A percentile compares a stretch with the other conserved stretches of the same genome.
Evolutionary conservation across 2,113 vertebrate species (phyloP).

Genomic region (Sceloporus undulatus): DNA sequence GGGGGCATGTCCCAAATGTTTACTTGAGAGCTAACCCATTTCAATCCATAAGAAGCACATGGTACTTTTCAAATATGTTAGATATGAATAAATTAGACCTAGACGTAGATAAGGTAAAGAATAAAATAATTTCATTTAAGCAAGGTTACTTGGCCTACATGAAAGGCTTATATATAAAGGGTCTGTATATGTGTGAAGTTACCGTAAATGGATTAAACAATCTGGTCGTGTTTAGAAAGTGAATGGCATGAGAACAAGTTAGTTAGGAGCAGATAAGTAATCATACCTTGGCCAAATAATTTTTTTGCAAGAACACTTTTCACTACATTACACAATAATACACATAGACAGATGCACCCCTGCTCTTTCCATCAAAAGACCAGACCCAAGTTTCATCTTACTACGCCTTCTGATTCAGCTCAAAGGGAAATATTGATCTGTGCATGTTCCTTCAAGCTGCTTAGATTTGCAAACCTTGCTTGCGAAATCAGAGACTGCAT

Average conservation of each 20-base stretch:
- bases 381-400: not conserved
- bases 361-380: accelerated
- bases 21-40: not conserved
- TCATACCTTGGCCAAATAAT: accelerated
- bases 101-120: not conserved
- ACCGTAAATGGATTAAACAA: not conserved
- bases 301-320: not conserved
- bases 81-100: not conserved
- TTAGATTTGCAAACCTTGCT: not conserved
- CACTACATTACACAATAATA: accelerated
- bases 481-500: not conserved
- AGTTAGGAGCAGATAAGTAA: not conserved
- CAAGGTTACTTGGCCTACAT: not conserved
- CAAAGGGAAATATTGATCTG: not conserved
- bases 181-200: conserved; percentile 26
- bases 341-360: not conserved
- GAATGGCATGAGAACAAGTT: conserved; percentile 36
- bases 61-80: conserved; percentile 18
- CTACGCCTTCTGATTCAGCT: not conserved
- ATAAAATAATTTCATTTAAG: not conserved
- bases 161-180: not conserved
- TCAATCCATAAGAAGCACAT: not conserved
- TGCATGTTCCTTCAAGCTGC: not conserved
- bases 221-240: conserved; percentile 30
- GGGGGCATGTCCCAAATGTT: not conserved